Base-by-base conservation (phyloP, 1,140 invertebrate species). In the Macrosteles quadrilineatus region DNA sequence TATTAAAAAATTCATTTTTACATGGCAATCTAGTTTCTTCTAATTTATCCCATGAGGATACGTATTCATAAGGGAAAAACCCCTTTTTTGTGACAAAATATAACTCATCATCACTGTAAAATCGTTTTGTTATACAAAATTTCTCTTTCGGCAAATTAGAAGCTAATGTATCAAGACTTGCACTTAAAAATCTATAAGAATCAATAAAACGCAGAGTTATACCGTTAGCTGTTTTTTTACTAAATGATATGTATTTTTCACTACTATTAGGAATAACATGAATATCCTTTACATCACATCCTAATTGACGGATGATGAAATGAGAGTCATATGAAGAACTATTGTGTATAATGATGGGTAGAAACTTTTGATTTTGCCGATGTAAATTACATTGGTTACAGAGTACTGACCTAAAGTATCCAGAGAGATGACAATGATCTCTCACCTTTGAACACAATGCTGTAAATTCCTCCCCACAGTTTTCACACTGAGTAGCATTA, bases 61-160 rank as follows among this genome's bases (percentile, higher is more conserved):
- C n/a, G 70, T 76, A 78, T 47, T 78, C 75, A 66, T 80, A 78
- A 17, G 76, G 77, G 50, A 75, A 79, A 40, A 77, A 67, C 25
- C 73, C 77, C 70, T 80, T 80, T 40, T 69, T 72, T 40, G 57
- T 69, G 1, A 76, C 27, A 1, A 77, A 67, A 23, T 72, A 1
- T 17, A 74, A 71, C 63, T 74, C 53, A 0, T 69, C 27, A 14
- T 73, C 23, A 1, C 9, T n/a, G 27, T 40, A 67, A 71, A 71
- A 66, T 36, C 14, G 53, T 27, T 66, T 66, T 12, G 43, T 55
- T 43, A 36, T 36, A 30, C 14, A 17, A 55, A 71, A 71, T 17
- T 66, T 31, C 0, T 43, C 30, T 25, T 14, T 21, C 19, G 29
- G n/a, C 12, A 71, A 57, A 71, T 71, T 32, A 27, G 50, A 55